Evolutionary conservation across 64 coral and sea anemone species (phyloP).

Genomic region (Acropora tenuis): DNA sequence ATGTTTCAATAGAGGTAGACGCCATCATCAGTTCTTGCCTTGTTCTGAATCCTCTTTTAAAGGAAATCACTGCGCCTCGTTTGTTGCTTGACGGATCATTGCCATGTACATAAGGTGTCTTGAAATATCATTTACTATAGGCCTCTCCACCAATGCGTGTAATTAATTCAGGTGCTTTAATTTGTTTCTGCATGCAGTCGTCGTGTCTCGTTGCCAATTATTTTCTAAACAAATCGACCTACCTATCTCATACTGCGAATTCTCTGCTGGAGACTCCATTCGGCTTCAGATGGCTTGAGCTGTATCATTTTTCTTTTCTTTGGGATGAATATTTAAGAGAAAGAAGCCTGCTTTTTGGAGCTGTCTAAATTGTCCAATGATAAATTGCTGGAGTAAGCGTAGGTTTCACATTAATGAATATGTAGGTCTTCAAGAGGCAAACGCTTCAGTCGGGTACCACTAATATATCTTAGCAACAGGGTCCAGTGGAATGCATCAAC

Average conservation of each 20-base stretch:
- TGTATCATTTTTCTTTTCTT: neutral
- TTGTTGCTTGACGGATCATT: neutral
- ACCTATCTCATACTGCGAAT: neutral
- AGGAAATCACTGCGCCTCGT: neutral
- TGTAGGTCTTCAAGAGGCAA: too few relatives aligned
- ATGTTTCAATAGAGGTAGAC: slow-evolving; percentile 13
- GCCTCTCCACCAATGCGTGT: neutral
- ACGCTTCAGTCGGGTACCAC: too few relatives aligned
- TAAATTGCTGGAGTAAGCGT: too few relatives aligned
- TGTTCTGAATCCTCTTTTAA: neutral
- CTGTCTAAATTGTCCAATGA: too few relatives aligned
- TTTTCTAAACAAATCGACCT: neutral
- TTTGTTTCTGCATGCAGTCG: neutral
- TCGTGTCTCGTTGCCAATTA: neutral
- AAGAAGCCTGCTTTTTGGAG: too few relatives aligned
- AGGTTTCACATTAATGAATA: too few relatives aligned
- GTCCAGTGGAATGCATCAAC: too few relatives aligned
- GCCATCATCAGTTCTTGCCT: neutral
- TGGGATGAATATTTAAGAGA: neutral
- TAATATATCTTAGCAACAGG: too few relatives aligned
- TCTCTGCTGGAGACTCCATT: neutral
- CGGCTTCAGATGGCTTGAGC: neutral
- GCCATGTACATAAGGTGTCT: neutral
- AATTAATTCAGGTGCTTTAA: neutral
- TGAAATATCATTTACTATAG: neutral